Conservation (phyloP, 1,140 invertebrate species). For the Drosophila pachea region DNA sequence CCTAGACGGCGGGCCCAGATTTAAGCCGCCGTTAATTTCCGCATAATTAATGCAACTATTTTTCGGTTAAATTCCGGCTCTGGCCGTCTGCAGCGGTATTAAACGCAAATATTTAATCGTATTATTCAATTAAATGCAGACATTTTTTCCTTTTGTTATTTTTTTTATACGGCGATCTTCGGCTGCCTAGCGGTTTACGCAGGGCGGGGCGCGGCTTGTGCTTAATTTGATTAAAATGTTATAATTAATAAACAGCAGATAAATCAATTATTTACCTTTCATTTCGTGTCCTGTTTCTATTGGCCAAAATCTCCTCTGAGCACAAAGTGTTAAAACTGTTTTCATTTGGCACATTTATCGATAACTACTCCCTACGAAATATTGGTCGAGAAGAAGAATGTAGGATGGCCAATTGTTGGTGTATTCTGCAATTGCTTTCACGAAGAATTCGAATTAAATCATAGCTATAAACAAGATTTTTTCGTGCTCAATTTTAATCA, state of each 20-base stretch:
- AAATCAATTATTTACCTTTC: slow-evolving; percentile 5
- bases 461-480: too few relatives aligned
- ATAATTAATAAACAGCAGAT: slow-evolving; percentile 11
- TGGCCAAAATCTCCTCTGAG: neutral
- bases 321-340: neutral
- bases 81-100: slow-evolving; percentile 23
- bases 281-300: neutral
- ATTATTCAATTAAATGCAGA: slow-evolving; percentile 28
- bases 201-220: too few relatives aligned
- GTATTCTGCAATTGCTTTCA: too few relatives aligned
- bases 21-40: slow-evolving; percentile 24
- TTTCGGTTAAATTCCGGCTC: slow-evolving; percentile 12
- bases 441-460: too few relatives aligned
- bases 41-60: slow-evolving; percentile 24
- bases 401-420: too few relatives aligned
- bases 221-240: slow-evolving; percentile 5
- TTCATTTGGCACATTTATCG: too few relatives aligned
- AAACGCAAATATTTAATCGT: slow-evolving; percentile 26
- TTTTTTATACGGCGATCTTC: neutral
- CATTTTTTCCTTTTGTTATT: neutral
- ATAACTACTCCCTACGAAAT: too few relatives aligned
- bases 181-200: too few relatives aligned
- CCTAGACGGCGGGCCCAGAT: neutral
- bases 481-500: too few relatives aligned
- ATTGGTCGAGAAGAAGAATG: too few relatives aligned